Percentiles rank a stretch among this genome's conserved stretches.
Evolutionary conservation across 2,113 vertebrate genomes (phyloP).

Genomic region (Xyliphius kryptos): DNA sequence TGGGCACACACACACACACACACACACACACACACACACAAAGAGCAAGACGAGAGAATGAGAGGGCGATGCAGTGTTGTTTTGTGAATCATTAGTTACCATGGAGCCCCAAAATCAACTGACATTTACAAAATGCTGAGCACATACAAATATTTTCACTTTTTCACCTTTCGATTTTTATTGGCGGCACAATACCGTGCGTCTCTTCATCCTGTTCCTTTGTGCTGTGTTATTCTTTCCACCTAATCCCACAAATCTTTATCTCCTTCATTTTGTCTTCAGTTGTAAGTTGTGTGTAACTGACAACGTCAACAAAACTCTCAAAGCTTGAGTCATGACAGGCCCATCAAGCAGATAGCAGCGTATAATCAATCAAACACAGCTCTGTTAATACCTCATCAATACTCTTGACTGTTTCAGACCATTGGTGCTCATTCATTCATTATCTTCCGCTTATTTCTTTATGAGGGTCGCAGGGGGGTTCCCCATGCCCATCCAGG

Average conservation of each 20-base stretch:
- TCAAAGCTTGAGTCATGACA: constrained; percentile 27
- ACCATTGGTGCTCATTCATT: too few species aligned
- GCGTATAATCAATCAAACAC: constrained; percentile 33
- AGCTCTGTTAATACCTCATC: constrained; percentile 16
- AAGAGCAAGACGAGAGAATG: too few species aligned
- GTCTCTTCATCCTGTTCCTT: too few species aligned
- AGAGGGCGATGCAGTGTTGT: too few species aligned
- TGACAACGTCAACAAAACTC: constrained; percentile 10
- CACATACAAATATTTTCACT: constrained; percentile 32
- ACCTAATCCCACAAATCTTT: too few species aligned
- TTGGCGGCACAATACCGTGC: too few species aligned
- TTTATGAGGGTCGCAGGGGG: too few species aligned
- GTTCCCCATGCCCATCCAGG: too few species aligned
- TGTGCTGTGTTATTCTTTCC: too few species aligned
- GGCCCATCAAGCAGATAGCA: constrained; percentile 22
- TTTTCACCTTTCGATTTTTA: too few species aligned
- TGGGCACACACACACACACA: constrained; percentile 29
- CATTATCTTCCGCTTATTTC: too few species aligned
- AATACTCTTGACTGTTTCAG: neutral
- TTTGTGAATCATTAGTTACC: constrained; percentile 54
- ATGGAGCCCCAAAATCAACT: constrained; percentile 45
- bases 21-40: constrained; percentile 26
- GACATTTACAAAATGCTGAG: constrained; percentile 45
- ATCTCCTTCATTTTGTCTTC: neutral
- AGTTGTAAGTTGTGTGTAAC: neutral